Percentiles rank a stretch among this genome's conserved stretches.
Evolutionary conservation across 1,140 invertebrate genomes (phyloP).

Genomic region (Hylaeus volcanicus): DNA sequence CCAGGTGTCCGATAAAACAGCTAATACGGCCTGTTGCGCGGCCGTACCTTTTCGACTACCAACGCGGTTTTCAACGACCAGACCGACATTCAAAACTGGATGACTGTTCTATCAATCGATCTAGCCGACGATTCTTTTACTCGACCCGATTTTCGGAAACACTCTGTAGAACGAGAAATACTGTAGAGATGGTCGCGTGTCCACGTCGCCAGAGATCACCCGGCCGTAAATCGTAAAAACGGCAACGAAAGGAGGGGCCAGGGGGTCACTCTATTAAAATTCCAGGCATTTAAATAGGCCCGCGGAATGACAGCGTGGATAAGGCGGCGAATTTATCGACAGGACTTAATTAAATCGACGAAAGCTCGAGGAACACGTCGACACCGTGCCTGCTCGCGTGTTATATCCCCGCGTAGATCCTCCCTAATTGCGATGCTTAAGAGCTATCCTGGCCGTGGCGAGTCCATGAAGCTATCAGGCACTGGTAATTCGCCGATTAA

Average conservation of each 20-base stretch:
- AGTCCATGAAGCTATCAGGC: conserved; percentile 61
- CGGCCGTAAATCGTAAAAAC: conserved; percentile 15
- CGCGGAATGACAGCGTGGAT: conserved; percentile 13
- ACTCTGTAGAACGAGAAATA: neutral
- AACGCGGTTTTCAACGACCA: neutral
- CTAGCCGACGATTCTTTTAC: too few species aligned
- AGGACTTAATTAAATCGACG: conserved; percentile 62
- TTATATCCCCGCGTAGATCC: conserved; percentile 59
- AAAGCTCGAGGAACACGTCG: conserved; percentile 31
- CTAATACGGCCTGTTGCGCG: conserved; percentile 58
- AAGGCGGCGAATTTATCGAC: conserved; percentile 47
- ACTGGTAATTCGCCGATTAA: conserved; percentile 63
- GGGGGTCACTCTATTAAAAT: conserved; percentile 26
- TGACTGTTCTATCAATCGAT: too few species aligned
- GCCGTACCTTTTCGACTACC: conserved; percentile 22
- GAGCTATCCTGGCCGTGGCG: conserved; percentile 47
- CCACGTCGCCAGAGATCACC: neutral
- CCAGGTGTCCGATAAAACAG: conserved; percentile 52
- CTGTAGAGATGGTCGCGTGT: neutral
- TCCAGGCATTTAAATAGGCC: conserved; percentile 24
- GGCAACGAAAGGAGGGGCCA: neutral
- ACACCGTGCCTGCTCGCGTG: conserved; percentile 33
- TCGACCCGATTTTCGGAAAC: too few species aligned
- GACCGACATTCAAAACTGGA: too few species aligned
- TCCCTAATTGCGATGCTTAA: conserved; percentile 64